Conservation (phyloP, 1,140 invertebrate genomes). For the Drosophila subpulchrella region DNA sequence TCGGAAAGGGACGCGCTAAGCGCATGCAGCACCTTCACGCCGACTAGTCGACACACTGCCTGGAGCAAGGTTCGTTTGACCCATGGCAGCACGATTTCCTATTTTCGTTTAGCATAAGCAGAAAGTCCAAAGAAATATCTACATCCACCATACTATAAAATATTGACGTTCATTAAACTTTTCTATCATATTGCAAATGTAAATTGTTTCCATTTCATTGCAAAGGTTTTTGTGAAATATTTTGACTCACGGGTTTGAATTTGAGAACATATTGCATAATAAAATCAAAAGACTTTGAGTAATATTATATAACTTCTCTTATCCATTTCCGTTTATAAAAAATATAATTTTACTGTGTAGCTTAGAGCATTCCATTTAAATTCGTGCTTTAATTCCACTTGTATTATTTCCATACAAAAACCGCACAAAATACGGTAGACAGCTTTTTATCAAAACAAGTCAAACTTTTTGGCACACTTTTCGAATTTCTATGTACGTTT, state of each 20-base stretch:
- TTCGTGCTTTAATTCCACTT: no score
- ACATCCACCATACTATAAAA: slow-evolving; percentile 6
- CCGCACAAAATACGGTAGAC: background rate
- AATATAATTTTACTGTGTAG: no score
- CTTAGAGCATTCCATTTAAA: no score
- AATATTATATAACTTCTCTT: no score
- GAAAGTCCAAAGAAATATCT: slow-evolving; percentile 30
- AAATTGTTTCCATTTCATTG: slow-evolving; percentile 4
- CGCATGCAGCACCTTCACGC: slow-evolving; percentile 34
- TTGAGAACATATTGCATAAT: background rate
- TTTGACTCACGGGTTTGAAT: background rate
- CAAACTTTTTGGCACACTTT: background rate
- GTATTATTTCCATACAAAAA: background rate
- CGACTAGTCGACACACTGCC: slow-evolving; percentile 34
- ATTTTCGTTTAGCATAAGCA: slow-evolving; percentile 15
- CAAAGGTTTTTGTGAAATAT: background rate
- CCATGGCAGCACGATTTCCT: slow-evolving; percentile 21
- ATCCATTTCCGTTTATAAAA: no score
- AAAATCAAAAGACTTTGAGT: no score
- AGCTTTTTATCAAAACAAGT: background rate
- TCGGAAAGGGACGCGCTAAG: slow-evolving; percentile 81
- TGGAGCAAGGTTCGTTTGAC: slow-evolving; percentile 5
- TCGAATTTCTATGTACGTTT: background rate
- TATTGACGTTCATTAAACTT: slow-evolving; percentile 36
- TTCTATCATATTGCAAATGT: slow-evolving; percentile 11